Percentiles rank a stretch among this genome's conserved stretches.
Conservation (phyloP, 1,140 invertebrate species). For the Heterodera carotae region DNA sequence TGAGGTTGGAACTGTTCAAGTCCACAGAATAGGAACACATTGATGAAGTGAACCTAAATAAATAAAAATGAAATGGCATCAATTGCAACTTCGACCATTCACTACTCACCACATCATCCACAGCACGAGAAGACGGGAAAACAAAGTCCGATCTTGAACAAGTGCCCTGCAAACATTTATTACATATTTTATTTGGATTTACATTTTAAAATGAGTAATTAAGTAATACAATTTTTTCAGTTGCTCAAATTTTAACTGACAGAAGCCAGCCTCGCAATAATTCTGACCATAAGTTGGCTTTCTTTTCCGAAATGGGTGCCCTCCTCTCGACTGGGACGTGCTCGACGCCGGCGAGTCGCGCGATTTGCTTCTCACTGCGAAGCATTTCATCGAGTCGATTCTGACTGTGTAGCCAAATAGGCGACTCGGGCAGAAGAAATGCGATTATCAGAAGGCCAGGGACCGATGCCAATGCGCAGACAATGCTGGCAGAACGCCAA, state of each 20-base stretch:
- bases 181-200: no score
- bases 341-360: slow-evolving; percentile 53
- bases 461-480: slow-evolving; percentile 56
- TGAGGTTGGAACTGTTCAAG: slow-evolving; percentile 61
- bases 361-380: slow-evolving; percentile 56
- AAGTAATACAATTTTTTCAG: no score
- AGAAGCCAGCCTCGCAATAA: not conserved
- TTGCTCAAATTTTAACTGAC: no score
- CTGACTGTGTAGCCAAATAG: slow-evolving; percentile 59
- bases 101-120: slow-evolving; percentile 50
- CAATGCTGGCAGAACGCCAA: slow-evolving; percentile 58
- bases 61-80: not conserved
- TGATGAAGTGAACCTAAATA: slow-evolving; percentile 45
- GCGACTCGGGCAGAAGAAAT: slow-evolving; percentile 62
- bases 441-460: slow-evolving; percentile 61
- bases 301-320: slow-evolving; percentile 48
- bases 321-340: slow-evolving; percentile 53
- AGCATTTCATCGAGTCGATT: slow-evolving; percentile 60
- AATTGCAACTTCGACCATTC: not conserved
- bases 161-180: slow-evolving; percentile 37
- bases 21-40: slow-evolving; percentile 63
- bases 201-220: no score
- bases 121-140: slow-evolving; percentile 42
- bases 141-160: slow-evolving; percentile 39
- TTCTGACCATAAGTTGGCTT: slow-evolving; percentile 19